A percentile compares a stretch with the other conserved stretches of the same genome.
Conservation (phyloP, 2,797 vertebrate genomes). For the Cossypha dichroa region DNA sequence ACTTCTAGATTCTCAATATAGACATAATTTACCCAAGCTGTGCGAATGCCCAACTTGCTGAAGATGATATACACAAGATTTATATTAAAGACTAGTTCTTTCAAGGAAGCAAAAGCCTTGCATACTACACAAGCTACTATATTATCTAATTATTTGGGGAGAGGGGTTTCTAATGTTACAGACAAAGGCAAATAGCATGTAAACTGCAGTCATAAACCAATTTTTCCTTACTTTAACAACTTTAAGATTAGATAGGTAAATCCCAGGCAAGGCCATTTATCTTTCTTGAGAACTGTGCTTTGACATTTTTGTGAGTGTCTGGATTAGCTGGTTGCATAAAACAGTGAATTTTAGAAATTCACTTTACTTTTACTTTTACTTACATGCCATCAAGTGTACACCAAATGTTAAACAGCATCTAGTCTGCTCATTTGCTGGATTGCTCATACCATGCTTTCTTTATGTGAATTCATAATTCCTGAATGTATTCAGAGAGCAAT, state of each 20-base stretch:
- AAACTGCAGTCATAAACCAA: background rate
- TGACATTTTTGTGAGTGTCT: background rate
- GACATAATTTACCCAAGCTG: slow-evolving; percentile 80
- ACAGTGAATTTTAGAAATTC: background rate
- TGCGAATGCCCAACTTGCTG: slow-evolving; percentile 71
- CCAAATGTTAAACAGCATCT: background rate
- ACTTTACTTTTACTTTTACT: background rate
- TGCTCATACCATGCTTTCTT: background rate
- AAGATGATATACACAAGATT: slow-evolving; percentile 71
- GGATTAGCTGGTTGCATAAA: background rate
- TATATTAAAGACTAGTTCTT: slow-evolving; percentile 67
- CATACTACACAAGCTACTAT: slow-evolving; percentile 22
- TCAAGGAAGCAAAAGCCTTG: slow-evolving; percentile 58
- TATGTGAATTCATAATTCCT: slow-evolving; percentile 16
- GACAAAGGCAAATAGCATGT: slow-evolving; percentile 41
- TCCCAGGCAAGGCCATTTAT: background rate
- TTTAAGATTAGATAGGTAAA: slow-evolving; percentile 15
- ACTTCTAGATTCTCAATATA: slow-evolving; percentile 78
- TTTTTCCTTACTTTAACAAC: background rate
- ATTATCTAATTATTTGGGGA: slow-evolving; percentile 44
- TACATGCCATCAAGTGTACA: background rate
- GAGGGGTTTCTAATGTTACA: background rate
- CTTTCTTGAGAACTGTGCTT: background rate
- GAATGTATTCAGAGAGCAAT: background rate
- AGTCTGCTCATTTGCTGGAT: background rate